These are phyloP conservation scores for Pygocentrus nattereri DNA, from an alignment of 2,797 vertebrate species.

Conservation along the genomic window DNA sequence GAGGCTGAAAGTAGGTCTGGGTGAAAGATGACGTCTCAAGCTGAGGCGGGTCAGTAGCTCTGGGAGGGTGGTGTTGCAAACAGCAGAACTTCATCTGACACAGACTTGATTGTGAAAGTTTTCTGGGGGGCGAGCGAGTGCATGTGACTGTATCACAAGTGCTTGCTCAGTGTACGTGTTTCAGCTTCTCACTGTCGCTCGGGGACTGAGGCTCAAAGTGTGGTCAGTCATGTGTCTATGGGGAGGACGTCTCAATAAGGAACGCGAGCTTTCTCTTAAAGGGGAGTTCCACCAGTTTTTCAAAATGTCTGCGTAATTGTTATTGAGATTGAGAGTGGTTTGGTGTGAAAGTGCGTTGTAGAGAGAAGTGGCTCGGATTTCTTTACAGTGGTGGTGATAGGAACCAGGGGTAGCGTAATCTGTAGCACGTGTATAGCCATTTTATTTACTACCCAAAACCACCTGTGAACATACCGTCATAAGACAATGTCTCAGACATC, in stretches of 20 bases:
- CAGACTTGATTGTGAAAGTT: neutral
- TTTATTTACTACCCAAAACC: too few relatives aligned
- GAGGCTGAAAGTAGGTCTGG: neutral
- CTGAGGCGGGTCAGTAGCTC: neutral
- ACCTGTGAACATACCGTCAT: too few relatives aligned
- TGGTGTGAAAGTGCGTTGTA: too few relatives aligned
- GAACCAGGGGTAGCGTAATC: too few relatives aligned
- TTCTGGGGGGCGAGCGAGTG: neutral
- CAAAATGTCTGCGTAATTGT: too few relatives aligned
- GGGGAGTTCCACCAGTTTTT: too few relatives aligned
- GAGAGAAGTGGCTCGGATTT: too few relatives aligned
- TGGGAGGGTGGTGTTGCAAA: neutral
- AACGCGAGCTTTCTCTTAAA: neutral
- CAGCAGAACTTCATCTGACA: neutral
- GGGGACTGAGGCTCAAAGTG: neutral
- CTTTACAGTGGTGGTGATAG: too few relatives aligned
- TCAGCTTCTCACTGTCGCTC: neutral
- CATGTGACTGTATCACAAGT: neutral
- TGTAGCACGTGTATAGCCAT: too few relatives aligned
- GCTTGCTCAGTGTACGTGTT: neutral
- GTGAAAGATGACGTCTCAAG: neutral
- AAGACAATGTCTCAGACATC: too few relatives aligned
- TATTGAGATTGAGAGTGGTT: too few relatives aligned
- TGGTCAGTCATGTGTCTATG: neutral
- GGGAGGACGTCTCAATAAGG: neutral